Base-by-base conservation (phyloP, 2,888 invertebrate species). In the Noctua pronuba region DNA sequence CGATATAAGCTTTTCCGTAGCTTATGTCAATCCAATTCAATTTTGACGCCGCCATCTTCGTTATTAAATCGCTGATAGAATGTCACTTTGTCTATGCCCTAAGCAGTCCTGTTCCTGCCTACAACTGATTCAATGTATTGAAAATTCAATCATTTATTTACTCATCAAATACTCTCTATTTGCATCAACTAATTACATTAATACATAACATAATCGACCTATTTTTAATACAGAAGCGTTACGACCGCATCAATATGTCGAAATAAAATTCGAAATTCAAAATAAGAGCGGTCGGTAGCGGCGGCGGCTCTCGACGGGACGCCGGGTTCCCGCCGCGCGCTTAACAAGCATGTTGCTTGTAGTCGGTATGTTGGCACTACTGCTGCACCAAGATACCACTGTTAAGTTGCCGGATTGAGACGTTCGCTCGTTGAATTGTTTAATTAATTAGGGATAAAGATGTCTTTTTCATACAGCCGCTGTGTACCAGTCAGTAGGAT, bases 221-320 rank as follows among this genome's bases (percentile, higher is more conserved):
- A 82, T 80, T 85, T 86, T 85, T 85, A 80, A 80, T 85, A 82
- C 82, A 87, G 86, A 85, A 85, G 86, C 86, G 80, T 82, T 78
- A 79, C 73, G 78, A 77, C 75, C 77, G 65, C 79, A 85, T 87
- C 86, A 82, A 83, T 81, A 81, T 75, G 79, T 82, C 76, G 77
- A 73, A 76, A 83, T 84, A 77, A 87, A 80, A 87, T 85, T 91
- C 86, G 78, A 88, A 87, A 83, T 88, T 87, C 78, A 87, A 90
- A 89, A 89, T 87, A 87, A 87, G 89, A 87, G 86, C 89, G 85
- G 86, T 88, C 90, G 89, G 93, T 93, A 93, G 93, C 93, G 87
- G 82, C 79, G 77, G 79, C 79, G 79, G 85, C 68, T 70, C 85
- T 82, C 90, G 82, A 82, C 92, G 88, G 91, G 91, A 84, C 38